Percentiles rank a stretch among this genome's conserved stretches.
These are phyloP conservation scores for Homarus gammarus DNA, from an alignment of 2,888 invertebrate species.

Conservation along the genomic window DNA sequence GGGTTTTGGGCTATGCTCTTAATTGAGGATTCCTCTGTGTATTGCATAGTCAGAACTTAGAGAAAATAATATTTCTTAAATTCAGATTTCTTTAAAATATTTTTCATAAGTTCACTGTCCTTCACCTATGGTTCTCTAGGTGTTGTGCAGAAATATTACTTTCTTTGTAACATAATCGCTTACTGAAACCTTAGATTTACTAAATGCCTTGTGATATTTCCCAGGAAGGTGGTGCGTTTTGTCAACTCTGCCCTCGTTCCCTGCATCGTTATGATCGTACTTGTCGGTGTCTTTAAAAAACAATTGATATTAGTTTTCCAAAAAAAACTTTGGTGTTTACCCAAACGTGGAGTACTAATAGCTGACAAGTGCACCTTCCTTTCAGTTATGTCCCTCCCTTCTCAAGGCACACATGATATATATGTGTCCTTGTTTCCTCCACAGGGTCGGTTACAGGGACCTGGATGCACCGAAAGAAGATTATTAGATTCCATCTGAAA, in stretches of 20 bases:
- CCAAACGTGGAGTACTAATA: conserved; percentile 15
- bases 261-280: conserved; percentile 37
- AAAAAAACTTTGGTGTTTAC: not conserved
- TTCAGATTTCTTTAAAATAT: conserved; percentile 9
- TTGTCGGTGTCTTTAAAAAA: conserved; percentile 31
- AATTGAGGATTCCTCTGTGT: not conserved
- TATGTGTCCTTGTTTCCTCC: conserved; percentile 80
- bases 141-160: conserved; percentile 61
- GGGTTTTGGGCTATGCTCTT: conserved; percentile 30
- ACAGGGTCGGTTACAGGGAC: conserved; percentile 91
- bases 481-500: conserved; percentile 82
- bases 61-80: conserved; percentile 65
- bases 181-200: conserved; percentile 19
- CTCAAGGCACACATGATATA: not conserved
- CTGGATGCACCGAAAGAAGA: conserved; percentile 95
- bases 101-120: conserved; percentile 6
- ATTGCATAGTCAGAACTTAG: conserved; percentile 14
- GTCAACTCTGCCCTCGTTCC: conserved; percentile 15
- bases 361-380: conserved; percentile 46
- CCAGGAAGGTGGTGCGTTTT: conserved; percentile 32
- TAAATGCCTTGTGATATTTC: conserved; percentile 34
- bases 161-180: conserved; percentile 68
- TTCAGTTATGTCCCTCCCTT: conserved; percentile 6
- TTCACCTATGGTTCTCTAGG: conserved; percentile 21
- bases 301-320: conserved; percentile 8